Percentiles rank a stretch among this genome's conserved stretches.
These are phyloP conservation scores for Aromia moschata DNA, from an alignment of 2,888 invertebrate genomes.

Conservation along the genomic window DNA sequence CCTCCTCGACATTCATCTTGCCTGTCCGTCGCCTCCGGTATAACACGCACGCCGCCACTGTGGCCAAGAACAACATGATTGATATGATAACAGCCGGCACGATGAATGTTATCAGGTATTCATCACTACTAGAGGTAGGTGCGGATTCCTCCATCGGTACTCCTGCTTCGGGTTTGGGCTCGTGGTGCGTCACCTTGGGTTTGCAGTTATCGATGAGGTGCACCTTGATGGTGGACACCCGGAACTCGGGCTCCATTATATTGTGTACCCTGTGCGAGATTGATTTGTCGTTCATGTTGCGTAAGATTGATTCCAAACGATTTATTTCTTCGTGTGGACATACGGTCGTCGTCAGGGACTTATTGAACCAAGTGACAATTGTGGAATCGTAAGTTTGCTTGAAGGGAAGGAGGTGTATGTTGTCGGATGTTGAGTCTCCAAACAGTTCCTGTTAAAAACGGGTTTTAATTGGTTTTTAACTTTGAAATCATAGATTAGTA, in stretches of 20 bases:
- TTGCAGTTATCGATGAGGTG: slow-evolving; percentile 71
- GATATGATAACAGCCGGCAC: slow-evolving; percentile 90
- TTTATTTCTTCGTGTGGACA: slow-evolving; percentile 85
- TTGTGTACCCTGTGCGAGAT: slow-evolving; percentile 65
- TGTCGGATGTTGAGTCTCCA: slow-evolving; percentile 76
- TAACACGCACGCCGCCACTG: slow-evolving; percentile 86
- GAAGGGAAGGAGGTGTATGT: slow-evolving; percentile 79
- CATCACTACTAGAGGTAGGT: slow-evolving; percentile 65
- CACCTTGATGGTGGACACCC: slow-evolving; percentile 72
- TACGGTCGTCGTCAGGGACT: slow-evolving; percentile 74
- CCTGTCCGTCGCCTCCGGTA: slow-evolving; percentile 86
- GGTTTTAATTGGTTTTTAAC: too few species aligned
- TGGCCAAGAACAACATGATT: slow-evolving; percentile 86
- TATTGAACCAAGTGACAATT: slow-evolving; percentile 83
- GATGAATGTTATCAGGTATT: slow-evolving; percentile 83
- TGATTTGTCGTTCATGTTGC: slow-evolving; percentile 65
- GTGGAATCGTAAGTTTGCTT: slow-evolving; percentile 71
- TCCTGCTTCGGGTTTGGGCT: slow-evolving; percentile 42
- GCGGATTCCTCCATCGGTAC: slow-evolving; percentile 51
- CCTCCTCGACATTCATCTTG: slow-evolving; percentile 84
- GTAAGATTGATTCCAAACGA: slow-evolving; percentile 75
- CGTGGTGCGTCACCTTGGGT: slow-evolving; percentile 49
- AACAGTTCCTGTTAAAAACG: slow-evolving; percentile 71
- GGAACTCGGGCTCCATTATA: slow-evolving; percentile 77
- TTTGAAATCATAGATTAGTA: too few species aligned